Conservation (phyloP, 2,888 invertebrate genomes). For the Phymatocera aterrima region DNA sequence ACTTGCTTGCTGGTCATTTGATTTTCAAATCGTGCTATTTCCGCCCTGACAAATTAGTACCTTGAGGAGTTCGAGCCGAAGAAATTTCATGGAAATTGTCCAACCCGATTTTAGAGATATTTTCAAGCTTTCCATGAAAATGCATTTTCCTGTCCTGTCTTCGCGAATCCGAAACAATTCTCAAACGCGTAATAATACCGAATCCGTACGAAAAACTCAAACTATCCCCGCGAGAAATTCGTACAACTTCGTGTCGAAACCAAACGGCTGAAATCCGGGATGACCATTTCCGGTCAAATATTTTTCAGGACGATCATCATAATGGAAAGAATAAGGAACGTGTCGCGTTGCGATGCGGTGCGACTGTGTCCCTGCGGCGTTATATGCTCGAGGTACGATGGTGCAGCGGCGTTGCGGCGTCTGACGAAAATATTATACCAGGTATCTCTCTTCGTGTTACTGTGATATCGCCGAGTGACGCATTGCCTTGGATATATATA, state of each 20-base stretch:
- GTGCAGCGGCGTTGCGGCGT: conserved; percentile 55
- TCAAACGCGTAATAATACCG: too few species aligned
- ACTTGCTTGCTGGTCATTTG: too few species aligned
- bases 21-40: too few species aligned
- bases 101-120: neutral
- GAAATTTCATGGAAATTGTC: neutral
- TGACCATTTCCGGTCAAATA: neutral
- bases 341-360: neutral
- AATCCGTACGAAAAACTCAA: too few species aligned
- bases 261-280: neutral
- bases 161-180: neutral
- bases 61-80: neutral
- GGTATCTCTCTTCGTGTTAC: conserved; percentile 61
- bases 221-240: neutral
- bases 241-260: neutral
- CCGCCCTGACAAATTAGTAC: too few species aligned
- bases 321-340: conserved; percentile 26
- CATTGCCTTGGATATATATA: conserved; percentile 63
- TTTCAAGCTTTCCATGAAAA: neutral
- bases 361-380: conserved; percentile 21
- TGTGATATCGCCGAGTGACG: conserved; percentile 68
- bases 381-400: neutral
- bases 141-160: neutral
- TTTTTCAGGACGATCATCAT: neutral
- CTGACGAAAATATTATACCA: conserved; percentile 60